phyloP scores from a whole-genome alignment of 2,888 invertebrate genomes.

The Phytoseiulus persimilis region DNA sequence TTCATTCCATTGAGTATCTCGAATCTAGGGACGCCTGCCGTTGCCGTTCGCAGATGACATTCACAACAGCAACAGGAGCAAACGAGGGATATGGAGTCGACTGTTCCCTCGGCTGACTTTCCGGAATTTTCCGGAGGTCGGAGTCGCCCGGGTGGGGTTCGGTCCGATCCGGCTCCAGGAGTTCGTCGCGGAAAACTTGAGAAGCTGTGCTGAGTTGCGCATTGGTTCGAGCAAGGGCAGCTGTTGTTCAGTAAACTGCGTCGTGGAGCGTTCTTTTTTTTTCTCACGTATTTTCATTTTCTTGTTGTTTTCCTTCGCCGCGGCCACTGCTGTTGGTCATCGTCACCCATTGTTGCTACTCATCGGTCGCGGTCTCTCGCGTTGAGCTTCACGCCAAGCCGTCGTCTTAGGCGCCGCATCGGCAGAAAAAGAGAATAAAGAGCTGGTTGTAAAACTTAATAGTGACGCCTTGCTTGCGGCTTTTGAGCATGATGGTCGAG shows the following conservation, averaged over 20 bases:
- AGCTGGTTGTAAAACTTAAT: neutral
- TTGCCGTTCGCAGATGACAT: neutral
- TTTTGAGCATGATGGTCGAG: neutral
- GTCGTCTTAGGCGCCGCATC: neutral
- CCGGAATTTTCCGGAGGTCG: too few relatives aligned
- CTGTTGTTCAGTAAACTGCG: neutral
- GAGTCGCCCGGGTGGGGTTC: too few relatives aligned
- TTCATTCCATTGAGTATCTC: neutral
- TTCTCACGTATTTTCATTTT: neutral
- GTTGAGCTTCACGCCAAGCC: neutral
- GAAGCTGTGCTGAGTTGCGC: too few relatives aligned
- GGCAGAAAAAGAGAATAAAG: neutral
- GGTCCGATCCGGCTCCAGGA: too few relatives aligned
- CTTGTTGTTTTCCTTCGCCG: neutral
- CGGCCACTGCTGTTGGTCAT: neutral
- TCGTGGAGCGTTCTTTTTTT: neutral
- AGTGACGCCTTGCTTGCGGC: slow-evolving; percentile 5
- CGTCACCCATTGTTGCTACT: neutral
- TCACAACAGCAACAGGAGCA: neutral
- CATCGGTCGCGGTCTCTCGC: neutral
- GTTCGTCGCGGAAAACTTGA: neutral
- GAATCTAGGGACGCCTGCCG: neutral
- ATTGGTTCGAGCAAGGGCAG: too few relatives aligned
- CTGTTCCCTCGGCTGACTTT: too few relatives aligned
- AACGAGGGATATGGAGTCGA: neutral